Evolutionary conservation across 2,113 vertebrate species (phyloP).

Genomic region (Proterorhinus semilunaris): DNA sequence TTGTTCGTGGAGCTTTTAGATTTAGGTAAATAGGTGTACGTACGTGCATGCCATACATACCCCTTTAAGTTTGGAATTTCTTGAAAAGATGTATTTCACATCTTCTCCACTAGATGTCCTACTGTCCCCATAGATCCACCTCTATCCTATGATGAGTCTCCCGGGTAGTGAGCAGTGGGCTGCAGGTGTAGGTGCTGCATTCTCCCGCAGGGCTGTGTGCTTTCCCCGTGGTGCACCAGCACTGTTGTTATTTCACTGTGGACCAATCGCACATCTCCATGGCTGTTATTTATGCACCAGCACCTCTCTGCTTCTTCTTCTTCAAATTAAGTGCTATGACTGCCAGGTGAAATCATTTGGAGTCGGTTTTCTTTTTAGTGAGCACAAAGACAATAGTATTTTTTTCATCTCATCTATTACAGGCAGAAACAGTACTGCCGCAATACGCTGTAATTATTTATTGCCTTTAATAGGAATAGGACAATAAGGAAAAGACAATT

Average conservation of each 20-base stretch:
- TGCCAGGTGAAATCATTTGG: slow-evolving; percentile 13
- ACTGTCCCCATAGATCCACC: slow-evolving; percentile 26
- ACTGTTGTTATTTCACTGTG: slow-evolving; percentile 29
- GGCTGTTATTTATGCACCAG: slow-evolving; percentile 33
- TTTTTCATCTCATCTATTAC: not conserved
- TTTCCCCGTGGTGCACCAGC: slow-evolving; percentile 40
- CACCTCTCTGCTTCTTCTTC: slow-evolving; percentile 20
- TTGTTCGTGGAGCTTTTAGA: too few species aligned
- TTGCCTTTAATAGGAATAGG: too few species aligned
- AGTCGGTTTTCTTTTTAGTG: slow-evolving; percentile 22
- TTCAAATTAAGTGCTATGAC: slow-evolving; percentile 41
- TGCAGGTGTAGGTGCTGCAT: slow-evolving; percentile 24
- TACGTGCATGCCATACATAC: too few species aligned
- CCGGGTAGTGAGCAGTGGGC: not conserved
- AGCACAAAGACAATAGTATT: not conserved
- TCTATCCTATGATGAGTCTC: not conserved
- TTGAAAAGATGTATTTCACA: not conserved
- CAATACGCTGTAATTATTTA: too few species aligned
- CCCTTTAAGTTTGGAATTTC: not conserved
- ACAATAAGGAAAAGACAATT: too few species aligned
- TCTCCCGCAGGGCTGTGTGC: slow-evolving; percentile 43
- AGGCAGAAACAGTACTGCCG: too few species aligned
- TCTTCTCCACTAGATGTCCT: slow-evolving; percentile 64
- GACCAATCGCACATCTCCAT: slow-evolving; percentile 41
- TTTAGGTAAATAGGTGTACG: too few species aligned